These are phyloP conservation scores for Myotis lucifugus DNA, from an alignment of 2,113 vertebrate species.

Conservation along the genomic window DNA sequence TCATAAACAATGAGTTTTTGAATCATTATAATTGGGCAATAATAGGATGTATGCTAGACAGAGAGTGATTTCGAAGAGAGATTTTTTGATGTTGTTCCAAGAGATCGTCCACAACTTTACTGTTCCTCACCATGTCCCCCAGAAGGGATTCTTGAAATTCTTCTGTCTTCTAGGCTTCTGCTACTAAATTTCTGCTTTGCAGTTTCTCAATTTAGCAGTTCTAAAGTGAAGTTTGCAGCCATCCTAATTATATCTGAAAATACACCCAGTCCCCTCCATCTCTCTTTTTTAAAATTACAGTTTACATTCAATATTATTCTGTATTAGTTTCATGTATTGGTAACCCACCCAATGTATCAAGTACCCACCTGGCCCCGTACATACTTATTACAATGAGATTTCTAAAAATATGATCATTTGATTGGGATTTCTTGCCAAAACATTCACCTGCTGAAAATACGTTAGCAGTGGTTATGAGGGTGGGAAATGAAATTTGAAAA, in stretches of 20 bases:
- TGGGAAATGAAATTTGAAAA: conserved; percentile 50
- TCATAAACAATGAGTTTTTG: not conserved
- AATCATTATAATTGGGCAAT: not conserved
- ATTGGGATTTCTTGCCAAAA: conserved; percentile 44
- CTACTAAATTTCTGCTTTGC: conserved; percentile 18
- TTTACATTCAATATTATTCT: not conserved
- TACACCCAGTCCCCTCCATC: not conserved
- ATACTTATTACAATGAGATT: not conserved
- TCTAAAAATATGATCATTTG: not conserved
- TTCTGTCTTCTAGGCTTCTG: not conserved
- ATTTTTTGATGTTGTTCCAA: not conserved
- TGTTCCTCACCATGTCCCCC: not conserved
- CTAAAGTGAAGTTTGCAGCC: not conserved
- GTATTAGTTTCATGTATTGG: not conserved
- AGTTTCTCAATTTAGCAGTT: conserved; percentile 29
- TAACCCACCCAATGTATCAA: not conserved
- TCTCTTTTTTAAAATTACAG: not conserved
- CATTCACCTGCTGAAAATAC: not conserved
- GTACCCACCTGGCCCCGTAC: not conserved
- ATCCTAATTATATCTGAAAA: conserved; percentile 11
- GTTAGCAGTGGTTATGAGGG: not conserved
- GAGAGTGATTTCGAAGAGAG: not conserved
- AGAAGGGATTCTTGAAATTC: conserved; percentile 10
- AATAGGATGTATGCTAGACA: not conserved
- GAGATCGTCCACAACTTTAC: not conserved